A percentile compares a stretch with the other conserved stretches of the same genome.
These are phyloP conservation scores for Caenorhabditis remanei DNA, from an alignment of 1,140 invertebrate genomes.

Conservation along the genomic window DNA sequence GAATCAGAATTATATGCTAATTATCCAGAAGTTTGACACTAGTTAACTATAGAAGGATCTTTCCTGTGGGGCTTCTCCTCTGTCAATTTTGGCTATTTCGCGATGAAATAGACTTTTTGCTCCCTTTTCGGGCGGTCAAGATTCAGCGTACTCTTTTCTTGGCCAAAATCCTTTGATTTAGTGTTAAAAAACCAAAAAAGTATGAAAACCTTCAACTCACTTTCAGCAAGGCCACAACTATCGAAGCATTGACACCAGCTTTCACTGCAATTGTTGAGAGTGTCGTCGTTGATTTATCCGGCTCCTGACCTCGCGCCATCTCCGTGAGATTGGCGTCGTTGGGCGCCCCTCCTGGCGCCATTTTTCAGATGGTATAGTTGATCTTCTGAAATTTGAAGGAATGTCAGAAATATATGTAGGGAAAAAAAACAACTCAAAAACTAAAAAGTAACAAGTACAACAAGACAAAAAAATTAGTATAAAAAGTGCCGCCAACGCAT, in stretches of 20 bases:
- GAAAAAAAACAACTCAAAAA: neutral
- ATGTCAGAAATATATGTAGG: too few species aligned
- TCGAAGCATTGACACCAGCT: constrained; percentile 85
- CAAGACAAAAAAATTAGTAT: constrained; percentile 16
- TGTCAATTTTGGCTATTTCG: too few species aligned
- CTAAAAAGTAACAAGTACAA: constrained; percentile 14
- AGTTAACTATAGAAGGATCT: too few species aligned
- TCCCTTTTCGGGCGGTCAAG: too few species aligned
- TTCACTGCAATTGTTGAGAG: constrained; percentile 92
- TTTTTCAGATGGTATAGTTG: constrained; percentile 16
- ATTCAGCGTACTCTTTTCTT: too few species aligned
- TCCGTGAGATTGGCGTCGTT: constrained; percentile 31
- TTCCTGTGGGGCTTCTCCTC: too few species aligned
- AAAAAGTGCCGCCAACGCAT: constrained; percentile 52
- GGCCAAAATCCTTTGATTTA: too few species aligned
- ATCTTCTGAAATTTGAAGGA: neutral
- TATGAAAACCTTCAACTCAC: constrained; percentile 85
- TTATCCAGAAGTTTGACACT: too few species aligned
- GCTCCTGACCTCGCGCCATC: neutral
- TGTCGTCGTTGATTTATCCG: constrained; percentile 83
- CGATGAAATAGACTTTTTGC: too few species aligned
- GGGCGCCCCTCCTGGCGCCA: constrained; percentile 47
- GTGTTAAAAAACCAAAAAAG: too few species aligned
- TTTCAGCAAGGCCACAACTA: constrained; percentile 90
- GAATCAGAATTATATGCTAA: too few species aligned